These are phyloP conservation scores for Steinernema khuongi DNA, from an alignment of 1,140 invertebrate genomes.

Conservation along the genomic window DNA sequence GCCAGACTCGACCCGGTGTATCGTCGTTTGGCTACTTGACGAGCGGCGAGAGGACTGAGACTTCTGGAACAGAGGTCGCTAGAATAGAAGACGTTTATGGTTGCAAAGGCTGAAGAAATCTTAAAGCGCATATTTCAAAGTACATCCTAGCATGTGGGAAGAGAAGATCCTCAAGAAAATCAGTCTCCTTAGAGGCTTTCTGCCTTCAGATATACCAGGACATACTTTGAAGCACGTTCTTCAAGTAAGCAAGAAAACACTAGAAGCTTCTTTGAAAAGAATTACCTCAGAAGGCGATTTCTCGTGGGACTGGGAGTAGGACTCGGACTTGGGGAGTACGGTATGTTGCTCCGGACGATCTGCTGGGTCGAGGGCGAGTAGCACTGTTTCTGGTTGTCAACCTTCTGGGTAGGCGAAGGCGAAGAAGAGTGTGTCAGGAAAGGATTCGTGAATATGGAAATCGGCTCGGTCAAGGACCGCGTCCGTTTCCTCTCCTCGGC, in stretches of 20 bases:
- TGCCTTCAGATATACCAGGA: no score
- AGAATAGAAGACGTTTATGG: no score
- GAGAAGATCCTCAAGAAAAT: no score
- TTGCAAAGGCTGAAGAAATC: no score
- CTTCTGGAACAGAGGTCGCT: conserved; percentile 21
- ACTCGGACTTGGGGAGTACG: conserved; percentile 42
- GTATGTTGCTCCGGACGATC: conserved; percentile 35
- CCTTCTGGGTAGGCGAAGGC: conserved; percentile 29
- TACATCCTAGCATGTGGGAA: no score
- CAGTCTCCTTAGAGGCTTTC: no score
- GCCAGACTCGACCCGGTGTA: background rate
- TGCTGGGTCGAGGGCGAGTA: conserved; percentile 42
- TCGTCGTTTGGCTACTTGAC: background rate
- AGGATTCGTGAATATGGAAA: conserved; percentile 28
- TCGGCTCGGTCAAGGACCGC: conserved; percentile 18
- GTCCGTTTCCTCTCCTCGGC: conserved; percentile 2
- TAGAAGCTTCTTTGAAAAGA: no score
- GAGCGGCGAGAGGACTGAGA: conserved; percentile 7
- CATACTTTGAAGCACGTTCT: no score
- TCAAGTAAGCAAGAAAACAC: no score
- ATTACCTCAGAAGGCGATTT: conserved; percentile 29
- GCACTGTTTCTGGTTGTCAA: conserved; percentile 32
- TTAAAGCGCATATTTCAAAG: no score
- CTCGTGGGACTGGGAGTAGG: conserved; percentile 39
- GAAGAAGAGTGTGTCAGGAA: conserved; percentile 31